These are phyloP conservation scores for Platanista minor DNA, from an alignment of 2,113 vertebrate species.

Conservation along the genomic window DNA sequence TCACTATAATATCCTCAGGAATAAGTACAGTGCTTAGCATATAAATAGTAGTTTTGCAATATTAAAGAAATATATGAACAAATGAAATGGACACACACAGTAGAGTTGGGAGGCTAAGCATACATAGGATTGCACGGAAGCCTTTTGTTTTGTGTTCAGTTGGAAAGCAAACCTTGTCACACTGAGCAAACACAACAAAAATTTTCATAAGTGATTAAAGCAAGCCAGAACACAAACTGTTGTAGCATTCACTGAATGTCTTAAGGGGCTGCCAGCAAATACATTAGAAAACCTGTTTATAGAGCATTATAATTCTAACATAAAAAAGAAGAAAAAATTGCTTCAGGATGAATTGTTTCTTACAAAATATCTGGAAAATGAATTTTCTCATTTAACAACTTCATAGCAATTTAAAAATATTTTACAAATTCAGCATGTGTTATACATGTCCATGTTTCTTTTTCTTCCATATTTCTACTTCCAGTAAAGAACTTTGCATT, in stretches of 20 bases:
- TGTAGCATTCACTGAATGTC: constrained; percentile 1
- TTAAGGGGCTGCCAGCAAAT: constrained; percentile 41
- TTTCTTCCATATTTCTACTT: neutral
- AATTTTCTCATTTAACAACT: constrained; percentile 35
- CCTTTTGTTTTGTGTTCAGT: neutral
- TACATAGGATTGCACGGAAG: neutral
- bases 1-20: neutral
- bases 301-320: neutral
- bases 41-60: neutral
- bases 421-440: neutral
- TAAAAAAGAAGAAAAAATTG: neutral
- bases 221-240: constrained; percentile 18
- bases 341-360: constrained; percentile 2
- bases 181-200: neutral
- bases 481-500: neutral
- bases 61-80: neutral
- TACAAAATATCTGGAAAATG: neutral
- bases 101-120: neutral
- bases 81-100: neutral
- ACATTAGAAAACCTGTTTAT: constrained; percentile 44
- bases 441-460: neutral
- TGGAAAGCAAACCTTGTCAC: neutral
- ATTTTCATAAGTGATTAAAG: constrained; percentile 29
- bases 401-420: neutral
- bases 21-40: neutral